Evolutionary conservation across 2,113 vertebrate genomes (phyloP), one percentile per base, ranked within the genome.

Genomic region (Sclerurus mexicanus): DNA sequence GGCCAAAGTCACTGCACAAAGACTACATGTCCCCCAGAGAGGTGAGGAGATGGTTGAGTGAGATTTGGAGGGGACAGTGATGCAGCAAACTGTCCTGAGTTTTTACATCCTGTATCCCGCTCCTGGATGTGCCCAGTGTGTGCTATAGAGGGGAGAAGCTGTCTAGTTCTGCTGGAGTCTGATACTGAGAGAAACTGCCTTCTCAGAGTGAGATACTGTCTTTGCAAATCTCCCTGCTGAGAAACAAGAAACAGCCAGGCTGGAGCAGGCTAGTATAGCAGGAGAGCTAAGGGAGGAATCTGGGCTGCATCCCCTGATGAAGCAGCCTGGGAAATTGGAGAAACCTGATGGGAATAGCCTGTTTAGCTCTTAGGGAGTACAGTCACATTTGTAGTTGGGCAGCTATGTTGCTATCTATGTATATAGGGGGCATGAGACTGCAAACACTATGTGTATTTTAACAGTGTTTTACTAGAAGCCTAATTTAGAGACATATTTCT

Each of bases 31-130:
- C 60, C 2, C 64, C 95, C 58, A 98, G 74, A 97, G 78, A 58
- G 33, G 98, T 98, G 95, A 98, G 96, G 53, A 72, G 35, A 40
- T 47, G 37, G 3, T 55, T 56, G 37, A 78, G 5, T 47, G 69
- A 87, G 30, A 53, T 73, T 74, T 85, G 75, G 20, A 88, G 6
- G 27, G 19, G 44, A 37, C 28, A 53, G 60, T 3, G 22, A 37
- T 69, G n/a, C 44, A 58, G 49, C 24, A 69, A 88, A 73, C 22
- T 40, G 30, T 68, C 72, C 40, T n/a, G 68, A 71, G 44, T 4
- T 85, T 96, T 88, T 40, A n/a, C 7, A 44, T 14, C 14, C 71
- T 4, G 5, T 67, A 7, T 47, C 20, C 19, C 16, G 3, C 14
- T 10, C 16, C 31, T n/a, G 33, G 21, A 58, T 64, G 12, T 78